phyloP scores from a whole-genome alignment of 2,888 invertebrate genomes.

The Venustoraphidia nigricollis region DNA sequence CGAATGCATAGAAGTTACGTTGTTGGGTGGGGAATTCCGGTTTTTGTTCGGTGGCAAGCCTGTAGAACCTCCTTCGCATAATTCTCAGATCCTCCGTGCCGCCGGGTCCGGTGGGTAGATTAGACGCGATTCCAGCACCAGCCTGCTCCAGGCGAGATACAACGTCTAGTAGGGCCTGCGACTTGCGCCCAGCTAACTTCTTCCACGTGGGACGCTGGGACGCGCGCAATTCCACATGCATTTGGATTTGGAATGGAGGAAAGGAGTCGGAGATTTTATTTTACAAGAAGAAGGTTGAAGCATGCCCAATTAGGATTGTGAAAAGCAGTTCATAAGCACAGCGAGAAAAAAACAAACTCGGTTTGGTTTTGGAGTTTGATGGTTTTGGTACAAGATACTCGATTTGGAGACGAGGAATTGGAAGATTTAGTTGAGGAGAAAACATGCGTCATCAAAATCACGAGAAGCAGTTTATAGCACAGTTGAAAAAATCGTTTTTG shows the following conservation, averaged over 20 bases:
- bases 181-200: slow-evolving; percentile 42
- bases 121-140: slow-evolving; percentile 22
- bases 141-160: slow-evolving; percentile 48
- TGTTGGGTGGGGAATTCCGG: slow-evolving; percentile 66
- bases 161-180: slow-evolving; percentile 48
- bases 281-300: slow-evolving; percentile 2
- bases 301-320: slow-evolving; percentile 5
- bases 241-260: too few relatives aligned
- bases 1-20: slow-evolving; percentile 63
- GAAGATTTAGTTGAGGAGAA: too few relatives aligned
- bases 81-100: slow-evolving; percentile 43
- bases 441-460: too few relatives aligned
- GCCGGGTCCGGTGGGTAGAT: slow-evolving; percentile 6
- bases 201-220: slow-evolving; percentile 32
- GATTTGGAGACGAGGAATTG: too few relatives aligned
- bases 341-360: neutral
- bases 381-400: too few relatives aligned
- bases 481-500: too few relatives aligned
- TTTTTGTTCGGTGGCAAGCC: slow-evolving; percentile 66
- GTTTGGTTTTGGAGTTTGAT: too few relatives aligned
- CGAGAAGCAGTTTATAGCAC: too few relatives aligned
- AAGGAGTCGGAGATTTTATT: slow-evolving; percentile 8
- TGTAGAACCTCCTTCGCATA: slow-evolving; percentile 55
- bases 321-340: slow-evolving; percentile 6
- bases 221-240: slow-evolving; percentile 4